Base-by-base conservation (phyloP, 2,888 invertebrate species). In the Dorcus parallelipipedus region DNA sequence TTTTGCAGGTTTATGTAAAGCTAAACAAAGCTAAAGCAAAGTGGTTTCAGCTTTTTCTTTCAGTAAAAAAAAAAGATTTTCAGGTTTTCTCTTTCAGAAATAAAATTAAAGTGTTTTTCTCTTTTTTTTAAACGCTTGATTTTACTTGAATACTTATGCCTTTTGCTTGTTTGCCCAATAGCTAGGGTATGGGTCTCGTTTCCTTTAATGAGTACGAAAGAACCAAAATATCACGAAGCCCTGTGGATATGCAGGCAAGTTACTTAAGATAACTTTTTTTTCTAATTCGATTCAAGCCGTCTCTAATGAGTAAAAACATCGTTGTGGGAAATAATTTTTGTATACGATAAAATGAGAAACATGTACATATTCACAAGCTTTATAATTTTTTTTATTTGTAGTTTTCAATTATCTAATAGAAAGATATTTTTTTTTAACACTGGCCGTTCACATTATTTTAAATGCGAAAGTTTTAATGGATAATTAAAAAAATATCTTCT, bases 181-280 rank as follows among this genome's bases (percentile, higher is more conserved):
- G 78, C 78, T 77, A 77, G 77, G 77, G 77, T 77, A 71, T 72
- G 73, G 73, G 73, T 69, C 73, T 73, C 73, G 74, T 61, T 67
- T 65, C 67, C 64, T 64, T 65, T 63, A 66, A 71, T 69, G 68
- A 69, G 71, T 52, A 59, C 55, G 56, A 56, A 42, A 56, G 49
- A 59, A 54, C 59, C 54, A 59, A 59, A 73, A 71, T 71, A 73
- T 65, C 71, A 68, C 69, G 75, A 75, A 66, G 72, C 71, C 76
- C 73, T 76, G 74, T 74, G 76, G 76, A 76, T 69, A 70, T 72
- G 69, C 77, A 78, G 78, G 78, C 78, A 78, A 78, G 78, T 78
- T 72, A 67, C 54, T 51, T 52, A 61, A 59, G 40, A 53, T 49
- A 62, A 54, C 43, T 49, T 42, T 45, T n/a, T 20, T 55, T 42